These are phyloP conservation scores for Corythornis madagascariensis DNA, from an alignment of 2,113 vertebrate species.

Conservation along the genomic window DNA sequence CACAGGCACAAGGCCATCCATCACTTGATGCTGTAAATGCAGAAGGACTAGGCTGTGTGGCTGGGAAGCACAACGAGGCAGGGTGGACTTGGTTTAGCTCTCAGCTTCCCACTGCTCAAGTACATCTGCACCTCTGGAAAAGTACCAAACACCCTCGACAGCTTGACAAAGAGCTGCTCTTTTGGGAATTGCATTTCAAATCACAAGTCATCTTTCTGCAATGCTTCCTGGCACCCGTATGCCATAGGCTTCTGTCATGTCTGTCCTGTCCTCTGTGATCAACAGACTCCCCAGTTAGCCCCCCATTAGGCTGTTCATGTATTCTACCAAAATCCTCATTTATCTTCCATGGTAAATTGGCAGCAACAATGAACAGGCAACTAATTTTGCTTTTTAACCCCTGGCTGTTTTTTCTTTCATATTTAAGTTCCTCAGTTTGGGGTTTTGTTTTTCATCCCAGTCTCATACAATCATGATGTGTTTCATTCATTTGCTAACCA, in stretches of 20 bases:
- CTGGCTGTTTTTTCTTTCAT: background rate
- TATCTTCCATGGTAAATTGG: background rate
- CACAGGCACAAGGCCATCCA: fast-evolving
- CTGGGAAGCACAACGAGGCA: background rate
- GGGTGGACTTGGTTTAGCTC: background rate
- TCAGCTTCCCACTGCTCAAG: background rate
- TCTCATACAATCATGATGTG: background rate
- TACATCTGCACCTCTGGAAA: constrained; percentile 35
- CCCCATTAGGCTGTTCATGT: background rate
- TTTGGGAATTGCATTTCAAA: background rate
- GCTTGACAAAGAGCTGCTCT: background rate
- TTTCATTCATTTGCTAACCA: background rate
- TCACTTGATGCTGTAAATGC: background rate
- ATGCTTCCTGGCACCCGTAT: background rate
- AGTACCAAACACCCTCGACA: background rate
- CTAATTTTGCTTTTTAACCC: background rate
- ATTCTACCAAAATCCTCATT: background rate
- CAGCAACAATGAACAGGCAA: background rate
- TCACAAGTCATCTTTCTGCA: background rate
- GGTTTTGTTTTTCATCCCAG: background rate
- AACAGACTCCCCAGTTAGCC: background rate
- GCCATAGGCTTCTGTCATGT: background rate
- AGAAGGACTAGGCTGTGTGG: background rate
- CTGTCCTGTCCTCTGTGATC: background rate
- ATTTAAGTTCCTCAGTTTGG: background rate